Percentiles rank a stretch among this genome's conserved stretches.
phyloP scores from a whole-genome alignment of 2,113 vertebrate species.

The Pelusios castaneus region DNA sequence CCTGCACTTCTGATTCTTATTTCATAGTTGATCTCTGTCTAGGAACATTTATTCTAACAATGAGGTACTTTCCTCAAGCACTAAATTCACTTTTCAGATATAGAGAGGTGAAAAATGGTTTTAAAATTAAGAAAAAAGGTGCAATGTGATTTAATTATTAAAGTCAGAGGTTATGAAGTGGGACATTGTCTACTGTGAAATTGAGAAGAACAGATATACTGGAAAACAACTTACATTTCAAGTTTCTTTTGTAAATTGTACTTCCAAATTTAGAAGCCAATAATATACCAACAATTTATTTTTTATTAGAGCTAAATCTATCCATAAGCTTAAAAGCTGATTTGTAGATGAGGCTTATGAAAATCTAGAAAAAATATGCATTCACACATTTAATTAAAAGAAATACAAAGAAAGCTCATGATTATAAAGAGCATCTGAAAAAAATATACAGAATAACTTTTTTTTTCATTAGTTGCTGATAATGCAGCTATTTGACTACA shows the following conservation, averaged over 20 bases:
- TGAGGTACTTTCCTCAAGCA: not conserved
- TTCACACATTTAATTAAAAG: not conserved
- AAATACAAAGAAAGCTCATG: not conserved
- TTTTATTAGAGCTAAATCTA: not conserved
- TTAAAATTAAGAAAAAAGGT: conserved; percentile 14
- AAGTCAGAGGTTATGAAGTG: conserved; percentile 1
- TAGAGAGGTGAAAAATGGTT: not conserved
- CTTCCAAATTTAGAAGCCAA: conserved; percentile 18
- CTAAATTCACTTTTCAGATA: conserved; percentile 28
- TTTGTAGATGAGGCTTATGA: not conserved
- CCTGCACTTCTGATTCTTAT: not conserved
- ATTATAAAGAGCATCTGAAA: not conserved
- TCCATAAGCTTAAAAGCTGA: not conserved
- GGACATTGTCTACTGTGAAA: conserved; percentile 12
- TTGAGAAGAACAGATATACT: conserved; percentile 5
- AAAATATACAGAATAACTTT: not conserved
- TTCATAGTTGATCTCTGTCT: not conserved
- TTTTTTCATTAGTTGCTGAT: not conserved
- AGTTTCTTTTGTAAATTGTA: not conserved
- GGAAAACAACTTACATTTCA: not conserved
- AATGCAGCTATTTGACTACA: not conserved
- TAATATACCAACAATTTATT: not conserved
- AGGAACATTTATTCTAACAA: not conserved
- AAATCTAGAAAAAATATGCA: not conserved
- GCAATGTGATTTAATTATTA: not conserved